Conservation (phyloP, 2,113 vertebrate genomes). For the Geococcyx californianus region DNA sequence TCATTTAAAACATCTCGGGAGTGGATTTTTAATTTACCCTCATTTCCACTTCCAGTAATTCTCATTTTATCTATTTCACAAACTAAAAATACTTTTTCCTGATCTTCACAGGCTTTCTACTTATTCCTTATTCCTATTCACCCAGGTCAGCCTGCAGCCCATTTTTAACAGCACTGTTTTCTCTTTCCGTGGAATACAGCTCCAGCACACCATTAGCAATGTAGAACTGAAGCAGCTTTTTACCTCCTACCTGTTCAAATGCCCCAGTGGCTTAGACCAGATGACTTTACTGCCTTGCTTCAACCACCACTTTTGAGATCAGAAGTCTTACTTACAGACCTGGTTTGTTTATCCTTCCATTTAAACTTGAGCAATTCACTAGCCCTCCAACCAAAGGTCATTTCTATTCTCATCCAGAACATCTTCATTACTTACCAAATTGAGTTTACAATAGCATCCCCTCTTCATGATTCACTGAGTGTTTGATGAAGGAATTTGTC, state of each 20-base stretch:
- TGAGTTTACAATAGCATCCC: constrained; percentile 68
- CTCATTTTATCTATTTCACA: background rate
- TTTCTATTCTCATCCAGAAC: constrained; percentile 61
- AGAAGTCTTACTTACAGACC: background rate
- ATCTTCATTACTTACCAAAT: constrained; percentile 70
- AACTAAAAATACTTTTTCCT: background rate
- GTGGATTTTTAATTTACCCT: background rate
- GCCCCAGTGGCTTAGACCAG: background rate
- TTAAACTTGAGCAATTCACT: constrained; percentile 26
- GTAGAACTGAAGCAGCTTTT: background rate
- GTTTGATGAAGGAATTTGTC: constrained; percentile 70
- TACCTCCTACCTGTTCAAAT: background rate
- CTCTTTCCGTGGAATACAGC: background rate
- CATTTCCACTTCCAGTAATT: background rate
- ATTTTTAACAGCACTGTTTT: background rate
- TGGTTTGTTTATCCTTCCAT: background rate
- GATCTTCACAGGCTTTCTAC: background rate
- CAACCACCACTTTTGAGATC: background rate
- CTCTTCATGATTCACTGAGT: constrained; percentile 69
- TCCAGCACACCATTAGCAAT: background rate
- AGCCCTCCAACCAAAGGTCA: constrained; percentile 41
- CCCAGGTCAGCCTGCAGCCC: background rate
- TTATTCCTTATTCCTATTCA: background rate
- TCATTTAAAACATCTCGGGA: background rate
- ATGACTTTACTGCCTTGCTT: background rate